Base-by-base conservation (phyloP, 2,797 vertebrate genomes). In the Sebastolobus altivelis region DNA sequence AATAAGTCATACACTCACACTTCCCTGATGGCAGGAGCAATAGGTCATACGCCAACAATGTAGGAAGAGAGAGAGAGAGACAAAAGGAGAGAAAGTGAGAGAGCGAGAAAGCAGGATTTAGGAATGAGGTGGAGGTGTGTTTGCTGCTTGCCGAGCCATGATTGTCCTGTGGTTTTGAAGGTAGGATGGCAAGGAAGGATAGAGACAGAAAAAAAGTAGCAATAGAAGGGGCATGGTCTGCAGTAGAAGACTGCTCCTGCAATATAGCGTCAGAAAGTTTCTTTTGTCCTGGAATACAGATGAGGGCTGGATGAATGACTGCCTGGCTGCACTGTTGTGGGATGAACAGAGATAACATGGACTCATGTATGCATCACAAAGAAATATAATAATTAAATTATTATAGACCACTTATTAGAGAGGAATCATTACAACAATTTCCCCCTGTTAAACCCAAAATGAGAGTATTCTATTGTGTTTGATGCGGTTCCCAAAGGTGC, bases 11-110 rank as follows among this genome's bases (percentile, higher is more conserved):
- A 87, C 80, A 67, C 82, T 85, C 83, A 75, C 84, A 81, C 78
- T 89, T 83, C 80, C 86, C 84, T 91, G 84, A 87, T 92, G 90
- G 86, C 93, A 89, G 80, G 88, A 81, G 87, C 88, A 87, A 86
- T 80, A 92, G 89, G 89, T 91, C 88, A 91, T 77, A 65, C 18
- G 66, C 86, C 88, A 92, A 87, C 83, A 79, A 75, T 81, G 65
- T 76, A 67, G 75, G 65, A 60, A 67, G 79, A 78, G 46, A 63
- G 38, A 72, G 69, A 63, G 55, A 63, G 59, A 65, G 49, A 31
- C 4, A 20, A 58, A 80, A 62, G 52, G 56, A 66, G 8, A 27
- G 37, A 35, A 11, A 73, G 65, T 61, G 29, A 59, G 58, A 22
- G 62, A 65, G 62, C 52, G 5, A 22, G 40, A 59, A 40, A 60